Conservation (phyloP, 2,797 vertebrate species). For the Onychomys arenicola region DNA sequence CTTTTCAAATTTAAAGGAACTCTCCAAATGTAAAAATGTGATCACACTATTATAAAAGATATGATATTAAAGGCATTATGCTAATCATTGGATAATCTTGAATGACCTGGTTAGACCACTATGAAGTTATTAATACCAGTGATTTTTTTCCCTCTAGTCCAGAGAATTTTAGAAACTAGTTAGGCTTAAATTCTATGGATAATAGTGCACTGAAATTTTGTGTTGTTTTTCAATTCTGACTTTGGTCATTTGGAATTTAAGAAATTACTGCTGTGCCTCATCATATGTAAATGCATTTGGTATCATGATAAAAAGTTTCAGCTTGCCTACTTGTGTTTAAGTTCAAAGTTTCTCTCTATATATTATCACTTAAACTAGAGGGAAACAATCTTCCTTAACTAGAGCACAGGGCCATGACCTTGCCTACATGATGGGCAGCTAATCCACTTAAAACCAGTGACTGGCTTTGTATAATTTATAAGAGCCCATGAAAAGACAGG, state of each 20-base stretch:
- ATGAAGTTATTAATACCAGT: constrained; percentile 25
- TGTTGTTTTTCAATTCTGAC: constrained; percentile 42
- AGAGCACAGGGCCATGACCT: constrained; percentile 64
- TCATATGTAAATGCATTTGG: constrained; percentile 64
- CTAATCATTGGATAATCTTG: constrained; percentile 59
- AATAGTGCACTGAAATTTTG: constrained; percentile 31
- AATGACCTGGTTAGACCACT: constrained; percentile 18
- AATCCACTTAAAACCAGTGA: constrained; percentile 76
- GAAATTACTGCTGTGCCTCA: constrained; percentile 1
- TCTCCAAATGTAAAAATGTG: constrained; percentile 61
- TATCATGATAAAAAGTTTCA: constrained; percentile 65
- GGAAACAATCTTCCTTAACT: constrained; percentile 77
- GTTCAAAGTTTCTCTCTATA: constrained; percentile 52
- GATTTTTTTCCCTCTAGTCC: constrained; percentile 43
- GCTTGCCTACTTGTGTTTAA: constrained; percentile 57
- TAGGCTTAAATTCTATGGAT: constrained; percentile 22
- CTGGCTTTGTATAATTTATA: constrained; percentile 76
- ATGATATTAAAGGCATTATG: constrained; percentile 59
- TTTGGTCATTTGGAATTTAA: constrained; percentile 61
- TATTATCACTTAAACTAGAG: constrained; percentile 49
- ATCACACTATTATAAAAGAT: constrained; percentile 55
- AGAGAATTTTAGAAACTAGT: constrained; percentile 28
- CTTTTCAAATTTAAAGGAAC: constrained; percentile 65
- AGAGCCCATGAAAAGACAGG: constrained; percentile 72
- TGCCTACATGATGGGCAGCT: constrained; percentile 75